Conservation (phyloP, 1,140 invertebrate genomes). For the Philopotamus ludificatus region DNA sequence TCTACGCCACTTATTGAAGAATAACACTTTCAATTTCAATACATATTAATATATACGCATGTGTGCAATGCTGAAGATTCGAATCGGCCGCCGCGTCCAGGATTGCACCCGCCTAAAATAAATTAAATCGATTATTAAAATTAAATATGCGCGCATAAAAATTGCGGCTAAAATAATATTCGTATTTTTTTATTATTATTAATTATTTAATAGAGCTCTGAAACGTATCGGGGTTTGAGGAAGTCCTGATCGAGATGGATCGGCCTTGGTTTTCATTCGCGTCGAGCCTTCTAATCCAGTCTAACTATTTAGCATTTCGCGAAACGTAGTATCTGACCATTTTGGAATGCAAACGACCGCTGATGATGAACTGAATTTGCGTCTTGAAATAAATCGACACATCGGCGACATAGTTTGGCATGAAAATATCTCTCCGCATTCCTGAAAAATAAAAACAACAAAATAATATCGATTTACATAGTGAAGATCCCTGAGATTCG, state of each 20-base stretch:
- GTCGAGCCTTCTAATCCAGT: neutral
- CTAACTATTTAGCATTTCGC: too few relatives aligned
- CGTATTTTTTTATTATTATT: neutral
- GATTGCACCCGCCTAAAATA: too few relatives aligned
- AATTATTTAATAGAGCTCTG: neutral
- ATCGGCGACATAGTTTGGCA: too few relatives aligned
- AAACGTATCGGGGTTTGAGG: neutral
- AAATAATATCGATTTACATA: neutral
- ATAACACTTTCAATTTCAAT: constrained; percentile 2
- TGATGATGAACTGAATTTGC: neutral
- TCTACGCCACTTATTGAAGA: neutral
- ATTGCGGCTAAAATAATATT: neutral
- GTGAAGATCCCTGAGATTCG: too few relatives aligned
- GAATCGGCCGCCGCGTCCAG: neutral
- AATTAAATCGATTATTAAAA: neutral
- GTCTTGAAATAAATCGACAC: neutral
- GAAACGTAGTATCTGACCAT: too few relatives aligned
- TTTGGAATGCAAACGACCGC: neutral
- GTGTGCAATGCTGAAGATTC: neutral
- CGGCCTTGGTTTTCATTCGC: constrained; percentile 8
- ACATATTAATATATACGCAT: too few relatives aligned
- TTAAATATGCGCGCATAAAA: neutral
- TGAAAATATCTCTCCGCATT: neutral
- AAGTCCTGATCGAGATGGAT: neutral
- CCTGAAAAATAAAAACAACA: neutral